A percentile compares a stretch with the other conserved stretches of the same genome.
These are phyloP conservation scores for Diplodus puntazzo DNA, from an alignment of 2,797 vertebrate species.

Conservation along the genomic window DNA sequence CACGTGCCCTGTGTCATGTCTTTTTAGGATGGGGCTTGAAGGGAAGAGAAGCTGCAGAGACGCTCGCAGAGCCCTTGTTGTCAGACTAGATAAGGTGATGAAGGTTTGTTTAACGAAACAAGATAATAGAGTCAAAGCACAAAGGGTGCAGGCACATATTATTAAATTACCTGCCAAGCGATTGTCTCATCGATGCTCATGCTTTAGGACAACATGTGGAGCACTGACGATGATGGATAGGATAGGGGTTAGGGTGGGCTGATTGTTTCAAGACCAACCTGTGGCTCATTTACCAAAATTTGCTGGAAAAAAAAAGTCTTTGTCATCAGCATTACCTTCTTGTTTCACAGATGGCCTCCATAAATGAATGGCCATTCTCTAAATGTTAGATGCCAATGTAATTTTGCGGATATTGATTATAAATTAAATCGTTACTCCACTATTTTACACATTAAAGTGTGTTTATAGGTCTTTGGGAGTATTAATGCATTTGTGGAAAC, in stretches of 20 bases:
- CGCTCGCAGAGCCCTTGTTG: not conserved
- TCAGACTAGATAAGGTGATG: not conserved
- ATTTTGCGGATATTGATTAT: not conserved
- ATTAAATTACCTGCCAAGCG: conserved; percentile 59
- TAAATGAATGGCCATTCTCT: not conserved
- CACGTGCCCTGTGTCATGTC: conserved; percentile 46
- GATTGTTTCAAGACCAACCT: conserved; percentile 54
- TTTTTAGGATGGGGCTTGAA: conserved; percentile 20
- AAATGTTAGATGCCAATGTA: not conserved
- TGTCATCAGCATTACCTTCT: not conserved
- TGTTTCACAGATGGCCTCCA: not conserved
- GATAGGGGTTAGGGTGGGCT: conserved; percentile 49
- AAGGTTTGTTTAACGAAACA: conserved; percentile 19
- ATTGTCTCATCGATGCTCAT: conserved; percentile 58
- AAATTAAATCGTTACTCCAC: too few species aligned
- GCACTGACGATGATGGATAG: conserved; percentile 68
- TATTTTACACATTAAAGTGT: too few species aligned
- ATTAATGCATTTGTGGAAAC: too few species aligned
- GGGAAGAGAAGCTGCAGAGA: conserved; percentile 10
- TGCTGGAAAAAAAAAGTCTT: not conserved
- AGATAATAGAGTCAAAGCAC: conserved; percentile 5
- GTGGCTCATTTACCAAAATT: conserved; percentile 21
- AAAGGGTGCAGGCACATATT: conserved; percentile 30
- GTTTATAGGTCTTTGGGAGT: too few species aligned
- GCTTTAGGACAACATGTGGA: conserved; percentile 32